These are phyloP conservation scores for Pollachius pollachius DNA, from an alignment of 2,113 vertebrate species.

Conservation along the genomic window DNA sequence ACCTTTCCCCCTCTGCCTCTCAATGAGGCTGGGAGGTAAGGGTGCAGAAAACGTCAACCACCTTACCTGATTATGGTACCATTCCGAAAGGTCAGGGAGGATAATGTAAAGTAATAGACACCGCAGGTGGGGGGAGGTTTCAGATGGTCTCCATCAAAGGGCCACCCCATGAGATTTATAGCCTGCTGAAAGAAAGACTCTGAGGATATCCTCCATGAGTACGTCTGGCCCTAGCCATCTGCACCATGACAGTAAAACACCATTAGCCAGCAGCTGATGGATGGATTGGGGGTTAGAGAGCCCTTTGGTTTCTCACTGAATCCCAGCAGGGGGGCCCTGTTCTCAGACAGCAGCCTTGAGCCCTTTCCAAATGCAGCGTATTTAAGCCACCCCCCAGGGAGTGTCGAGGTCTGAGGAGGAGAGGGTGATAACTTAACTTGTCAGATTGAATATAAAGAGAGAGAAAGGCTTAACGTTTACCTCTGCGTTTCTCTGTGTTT, in stretches of 20 bases:
- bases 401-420: conserved; percentile 2
- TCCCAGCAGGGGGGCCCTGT: conserved; percentile 36
- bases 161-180: conserved; percentile 43
- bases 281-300: conserved; percentile 50
- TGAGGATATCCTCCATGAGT: conserved; percentile 54
- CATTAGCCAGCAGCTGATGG: conserved; percentile 65
- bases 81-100: conserved; percentile 23
- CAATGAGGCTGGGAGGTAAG: conserved; percentile 20
- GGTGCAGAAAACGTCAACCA: conserved; percentile 22
- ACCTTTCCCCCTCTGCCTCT: conserved; percentile 5
- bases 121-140: conserved; percentile 33
- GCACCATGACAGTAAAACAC: conserved; percentile 54
- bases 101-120: conserved; percentile 23
- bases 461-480: neutral
- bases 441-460: conserved; percentile 12
- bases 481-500: conserved; percentile 30
- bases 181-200: conserved; percentile 40
- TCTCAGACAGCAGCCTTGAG: conserved; percentile 37
- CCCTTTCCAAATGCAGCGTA: conserved; percentile 34
- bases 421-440: conserved; percentile 10
- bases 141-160: conserved; percentile 47
- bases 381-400: conserved; percentile 24
- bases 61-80: conserved; percentile 31
- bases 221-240: conserved; percentile 59
- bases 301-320: conserved; percentile 28